These are phyloP conservation scores for Drosophila nigromelanica DNA, from an alignment of 1,140 invertebrate species.

Conservation along the genomic window DNA sequence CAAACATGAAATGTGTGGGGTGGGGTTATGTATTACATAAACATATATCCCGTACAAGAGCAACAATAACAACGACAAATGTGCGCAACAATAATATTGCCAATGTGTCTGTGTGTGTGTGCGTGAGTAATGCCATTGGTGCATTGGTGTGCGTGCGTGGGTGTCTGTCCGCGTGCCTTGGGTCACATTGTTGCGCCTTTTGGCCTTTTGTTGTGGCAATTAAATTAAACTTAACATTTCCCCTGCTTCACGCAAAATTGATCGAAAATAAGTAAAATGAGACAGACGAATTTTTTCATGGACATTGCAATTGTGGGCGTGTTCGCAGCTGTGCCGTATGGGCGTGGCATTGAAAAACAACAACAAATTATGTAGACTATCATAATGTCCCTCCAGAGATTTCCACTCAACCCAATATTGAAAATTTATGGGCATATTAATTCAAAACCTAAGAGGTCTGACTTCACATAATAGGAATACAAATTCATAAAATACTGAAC, in stretches of 20 bases:
- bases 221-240: conserved; percentile 74
- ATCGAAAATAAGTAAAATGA: conserved; percentile 40
- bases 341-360: conserved; percentile 28
- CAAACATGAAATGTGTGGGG: conserved; percentile 49
- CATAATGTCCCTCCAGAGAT: conserved; percentile 55
- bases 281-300: conserved; percentile 5
- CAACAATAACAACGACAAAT: conserved; percentile 62
- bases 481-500: too few species aligned
- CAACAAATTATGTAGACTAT: conserved; percentile 56
- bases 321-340: not conserved
- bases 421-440: conserved; percentile 46
- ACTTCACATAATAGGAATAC: not conserved
- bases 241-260: conserved; percentile 30
- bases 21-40: conserved; percentile 44
- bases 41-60: conserved; percentile 41
- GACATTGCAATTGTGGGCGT: conserved; percentile 15
- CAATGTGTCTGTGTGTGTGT: conserved; percentile 19
- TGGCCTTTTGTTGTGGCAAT: conserved; percentile 65
- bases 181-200: conserved; percentile 59
- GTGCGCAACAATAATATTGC: conserved; percentile 54
- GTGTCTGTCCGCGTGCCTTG: conserved; percentile 39
- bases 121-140: conserved; percentile 62
- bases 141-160: conserved; percentile 24
- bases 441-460: not conserved
- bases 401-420: conserved; percentile 41